phyloP scores from a whole-genome alignment of 2,797 vertebrate species.

The Characodon lateralis region DNA sequence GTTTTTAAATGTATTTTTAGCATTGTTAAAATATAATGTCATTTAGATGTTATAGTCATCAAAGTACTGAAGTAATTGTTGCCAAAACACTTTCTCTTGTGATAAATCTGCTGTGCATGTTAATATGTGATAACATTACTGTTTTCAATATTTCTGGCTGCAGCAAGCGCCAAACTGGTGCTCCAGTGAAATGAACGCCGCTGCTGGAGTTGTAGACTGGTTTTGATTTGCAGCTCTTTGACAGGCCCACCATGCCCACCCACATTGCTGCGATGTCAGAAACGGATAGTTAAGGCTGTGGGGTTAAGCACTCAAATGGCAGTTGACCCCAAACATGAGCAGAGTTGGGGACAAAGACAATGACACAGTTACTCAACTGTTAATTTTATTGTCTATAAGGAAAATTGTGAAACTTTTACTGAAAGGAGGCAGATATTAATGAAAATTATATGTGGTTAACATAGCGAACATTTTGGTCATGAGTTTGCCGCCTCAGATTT shows the following conservation, averaged over 20 bases:
- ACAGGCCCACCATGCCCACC: constrained; percentile 67
- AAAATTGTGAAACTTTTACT: background rate
- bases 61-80: background rate
- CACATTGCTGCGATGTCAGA: constrained; percentile 65
- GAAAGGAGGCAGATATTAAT: constrained; percentile 28
- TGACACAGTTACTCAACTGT: background rate
- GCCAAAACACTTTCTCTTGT: background rate
- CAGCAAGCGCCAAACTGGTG: constrained; percentile 29
- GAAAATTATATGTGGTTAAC: constrained; percentile 45
- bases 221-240: constrained; percentile 68
- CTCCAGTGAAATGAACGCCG: constrained; percentile 39
- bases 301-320: constrained; percentile 41
- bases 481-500: constrained; percentile 68
- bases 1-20: too few species aligned
- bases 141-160: constrained; percentile 29
- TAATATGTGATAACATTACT: constrained; percentile 32
- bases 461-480: constrained; percentile 60
- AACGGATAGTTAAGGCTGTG: constrained; percentile 66
- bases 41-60: background rate
- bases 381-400: background rate
- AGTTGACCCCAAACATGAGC: constrained; percentile 48
- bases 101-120: constrained; percentile 23
- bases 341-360: background rate
- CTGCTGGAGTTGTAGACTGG: constrained; percentile 35
- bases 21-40: background rate